Base-by-base conservation (phyloP, 2,113 vertebrate genomes). In the Nothoprocta perdicaria region DNA sequence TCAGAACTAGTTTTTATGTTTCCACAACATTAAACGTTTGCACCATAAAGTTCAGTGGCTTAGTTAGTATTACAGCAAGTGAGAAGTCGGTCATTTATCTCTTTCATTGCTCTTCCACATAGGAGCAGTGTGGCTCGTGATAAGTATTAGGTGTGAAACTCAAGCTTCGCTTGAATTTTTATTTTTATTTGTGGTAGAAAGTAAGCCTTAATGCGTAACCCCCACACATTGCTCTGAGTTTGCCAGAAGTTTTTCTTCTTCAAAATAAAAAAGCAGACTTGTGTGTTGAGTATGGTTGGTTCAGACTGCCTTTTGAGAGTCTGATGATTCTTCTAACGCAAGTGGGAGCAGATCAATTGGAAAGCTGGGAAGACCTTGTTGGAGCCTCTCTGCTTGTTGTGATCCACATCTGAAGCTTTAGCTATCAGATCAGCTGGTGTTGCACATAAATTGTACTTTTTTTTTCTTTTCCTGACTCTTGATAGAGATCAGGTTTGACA, bases 1-100 rank as follows among this genome's bases (percentile, higher is more conserved):
- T 57, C 53, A 57, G 85, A 85, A 52, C 41, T 46, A 3, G 57
- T 63, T 89, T 93, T 93, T 83, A 71, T 72, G 43, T 89, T 80
- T 53, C 72, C 79, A 31, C 43, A 8, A 35, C 45, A 43, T 50
- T 14, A 10, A 80, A 66, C 50, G 38, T 77, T 75, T 43, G 86
- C 38, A 79, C 68, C 29, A 1, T 95, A 93, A 94, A 95, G 81
- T 80, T 85, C 81, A 35, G 52, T 22, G 81, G 91, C 79, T 89
- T 85, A 33, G 93, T 86, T 90, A 84, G 85, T 57, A 24, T 14
- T 75, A 80, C 76, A 40, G 92, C 87, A 23, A 81, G 57, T 12
- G 65, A 74, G 79, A 82, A 72, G 38, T 8, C 31, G 67, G 61
- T 65, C 52, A 14, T 85, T 85, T 52, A 38, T 92, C 82, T 91